Evolutionary conservation across 2,797 vertebrate genomes (phyloP), one percentile per base, ranked within the genome.

Genomic region (Hydrocynus forskahlii): DNA sequence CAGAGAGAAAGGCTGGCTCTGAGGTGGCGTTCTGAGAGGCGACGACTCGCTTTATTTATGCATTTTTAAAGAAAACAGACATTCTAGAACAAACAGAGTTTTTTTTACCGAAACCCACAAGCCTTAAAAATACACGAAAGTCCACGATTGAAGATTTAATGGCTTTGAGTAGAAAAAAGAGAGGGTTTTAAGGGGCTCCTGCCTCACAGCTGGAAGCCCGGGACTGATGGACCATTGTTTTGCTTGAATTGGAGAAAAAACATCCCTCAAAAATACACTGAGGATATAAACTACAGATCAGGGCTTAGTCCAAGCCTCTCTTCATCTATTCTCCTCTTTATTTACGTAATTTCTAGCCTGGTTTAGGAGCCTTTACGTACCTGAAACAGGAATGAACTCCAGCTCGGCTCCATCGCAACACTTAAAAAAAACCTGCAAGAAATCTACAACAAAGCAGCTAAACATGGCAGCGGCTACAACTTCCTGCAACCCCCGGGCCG

Each of bases 381-480:
- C 93, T 95, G 94, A 88, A 95, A 95, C 88, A 95, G 89, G 92
- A 94, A 95, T 83, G 94, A 92, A 93, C 93, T 95, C 94, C 94
- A 95, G 91, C 93, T 94, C 89, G 92, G 89, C 89, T 95, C 94
- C 94, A 95, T 95, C 88, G 70, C 76, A 73, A 79, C 71, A 79
- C 81, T 83, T 79, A 80, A 85, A 91, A 84, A 88, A 91, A 91
- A 90, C 88, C 91, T 89, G 90, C 83, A 88, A 91, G 89, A 89
- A 91, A 87, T 90, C 92, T 92, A 93, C 92, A 94, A 95, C 94
- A 95, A 95, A 95, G 94, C 94, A 89, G 91, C 92, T 88, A 88
- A 93, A 94, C 91, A 94, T 92, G 92, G 93, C 92, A 92, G 91
- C 89, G 81, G 84, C 85, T 89, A 88, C 91, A 91, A 92, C 94